These are phyloP conservation scores for Melitaea cinxia DNA, from an alignment of 1,140 invertebrate species.

Conservation along the genomic window DNA sequence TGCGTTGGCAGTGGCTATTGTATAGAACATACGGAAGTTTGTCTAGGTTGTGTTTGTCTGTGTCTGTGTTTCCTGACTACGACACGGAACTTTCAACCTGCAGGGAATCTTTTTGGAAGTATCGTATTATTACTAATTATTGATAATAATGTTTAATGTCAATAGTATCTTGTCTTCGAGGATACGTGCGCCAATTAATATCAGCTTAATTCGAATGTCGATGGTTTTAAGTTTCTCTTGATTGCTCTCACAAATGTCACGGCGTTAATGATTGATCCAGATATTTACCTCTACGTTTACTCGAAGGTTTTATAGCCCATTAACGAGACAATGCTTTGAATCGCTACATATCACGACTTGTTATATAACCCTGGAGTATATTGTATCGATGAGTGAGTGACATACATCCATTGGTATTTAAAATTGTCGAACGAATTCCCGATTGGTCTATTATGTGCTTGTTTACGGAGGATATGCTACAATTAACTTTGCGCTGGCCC, in stretches of 20 bases:
- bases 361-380: background rate
- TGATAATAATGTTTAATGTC: too few relatives aligned
- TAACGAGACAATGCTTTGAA: conserved; percentile 1
- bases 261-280: background rate
- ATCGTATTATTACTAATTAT: too few relatives aligned
- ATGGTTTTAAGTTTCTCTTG: conserved; percentile 3
- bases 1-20: too few relatives aligned
- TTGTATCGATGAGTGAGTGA: background rate
- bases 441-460: background rate
- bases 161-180: background rate
- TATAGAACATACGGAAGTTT: too few relatives aligned
- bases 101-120: too few relatives aligned
- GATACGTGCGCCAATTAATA: background rate
- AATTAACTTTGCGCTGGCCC: conserved; percentile 14
- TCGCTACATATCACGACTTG: background rate
- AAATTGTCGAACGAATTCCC: background rate
- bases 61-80: too few relatives aligned
- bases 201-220: conserved; percentile 7
- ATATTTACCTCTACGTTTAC: conserved; percentile 1
- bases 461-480: conserved; percentile 14
- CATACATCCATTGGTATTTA: background rate
- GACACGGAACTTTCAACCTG: too few relatives aligned
- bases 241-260: conserved; percentile 5
- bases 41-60: too few relatives aligned
- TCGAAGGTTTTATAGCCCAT: conserved; percentile 1